Base-by-base conservation (phyloP, 2,113 vertebrate species). In the Motacilla alba region DNA sequence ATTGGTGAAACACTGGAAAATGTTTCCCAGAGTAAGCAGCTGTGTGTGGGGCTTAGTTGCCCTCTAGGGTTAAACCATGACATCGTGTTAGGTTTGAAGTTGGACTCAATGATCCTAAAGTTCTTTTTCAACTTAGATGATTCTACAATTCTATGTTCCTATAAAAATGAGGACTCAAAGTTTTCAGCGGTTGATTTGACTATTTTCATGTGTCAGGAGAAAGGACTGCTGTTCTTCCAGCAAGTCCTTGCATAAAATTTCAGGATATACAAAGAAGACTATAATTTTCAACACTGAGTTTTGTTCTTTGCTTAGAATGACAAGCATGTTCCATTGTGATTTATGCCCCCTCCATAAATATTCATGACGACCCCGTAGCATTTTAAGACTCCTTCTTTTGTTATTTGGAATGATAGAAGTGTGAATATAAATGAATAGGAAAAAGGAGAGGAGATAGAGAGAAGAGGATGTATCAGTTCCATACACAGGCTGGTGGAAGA, bases 11-110 rank as follows among this genome's bases (percentile, higher is more conserved):
- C 49, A 55, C n/a, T 47, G 39, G 20, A 47, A 79, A 39, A 35
- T 0, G 0, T 39, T 55, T 63, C n/a, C 41, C 11, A 41, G 56
- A 47, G 5, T 19, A 7, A 41, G 47, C 3, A 12, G 15, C 8
- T 47, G 15, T 41, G 20, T 55, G 15, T n/a, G 20, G 20, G 15
- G 16, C 11, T 47, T 47, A 17, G 8, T 30, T 70, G 8, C n/a
- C 30, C 63, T 16, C 41, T 47, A 16, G 2, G 17, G 4, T 55
- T 55, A 55, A 70, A 28, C 30, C 6, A 11, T 46, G 23, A 33
- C 4, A 14, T 9, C 1, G 0, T 41, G 23, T n/a, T 79, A 14
- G 20, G 8, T 26, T 35, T 53, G 46, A 44, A 37, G 33, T 6
- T 68, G 20, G 8, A 55, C 24, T 47, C 28, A 33, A 33, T 28